Conservation (phyloP, 2,888 invertebrate genomes). For the Drosophila cracens region DNA sequence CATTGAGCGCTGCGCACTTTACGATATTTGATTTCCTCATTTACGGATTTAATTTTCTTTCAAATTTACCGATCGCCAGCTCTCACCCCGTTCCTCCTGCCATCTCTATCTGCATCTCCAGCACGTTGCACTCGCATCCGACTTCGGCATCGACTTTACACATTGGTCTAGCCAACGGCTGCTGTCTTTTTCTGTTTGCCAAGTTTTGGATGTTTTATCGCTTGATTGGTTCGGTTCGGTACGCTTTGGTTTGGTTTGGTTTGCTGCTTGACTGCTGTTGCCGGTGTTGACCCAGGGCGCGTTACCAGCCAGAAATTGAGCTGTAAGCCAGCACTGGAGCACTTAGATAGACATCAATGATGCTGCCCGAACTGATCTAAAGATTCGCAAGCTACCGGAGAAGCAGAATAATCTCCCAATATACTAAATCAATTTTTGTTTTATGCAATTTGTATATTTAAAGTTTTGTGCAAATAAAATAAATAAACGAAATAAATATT, state of each 20-base stretch:
- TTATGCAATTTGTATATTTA: neutral
- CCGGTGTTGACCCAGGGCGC: slow-evolving; percentile 61
- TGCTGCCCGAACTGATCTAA: slow-evolving; percentile 9
- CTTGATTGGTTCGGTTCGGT: slow-evolving; percentile 67
- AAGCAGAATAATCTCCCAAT: neutral
- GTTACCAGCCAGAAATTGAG: slow-evolving; percentile 55
- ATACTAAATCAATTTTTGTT: neutral
- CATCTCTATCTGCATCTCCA: neutral
- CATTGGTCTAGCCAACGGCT: slow-evolving; percentile 14
- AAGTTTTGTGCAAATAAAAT: neutral
- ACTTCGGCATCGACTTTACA: neutral
- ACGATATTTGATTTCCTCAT: slow-evolving; percentile 84
- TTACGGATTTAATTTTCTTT: slow-evolving; percentile 83
- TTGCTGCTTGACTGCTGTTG: slow-evolving; percentile 48
- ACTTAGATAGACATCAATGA: slow-evolving; percentile 49
- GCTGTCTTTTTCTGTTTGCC: slow-evolving; percentile 59
- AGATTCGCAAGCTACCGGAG: neutral
- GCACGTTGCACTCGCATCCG: slow-evolving; percentile 14
- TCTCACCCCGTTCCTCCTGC: slow-evolving; percentile 41
- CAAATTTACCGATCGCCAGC: slow-evolving; percentile 79
- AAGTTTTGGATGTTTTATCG: slow-evolving; percentile 78
- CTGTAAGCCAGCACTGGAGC: slow-evolving; percentile 52
- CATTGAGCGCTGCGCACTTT: slow-evolving; percentile 78
- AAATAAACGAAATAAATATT: neutral
- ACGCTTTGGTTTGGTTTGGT: slow-evolving; percentile 44